Conservation (phyloP, 1,140 invertebrate species). For the Drosophila guanche region DNA sequence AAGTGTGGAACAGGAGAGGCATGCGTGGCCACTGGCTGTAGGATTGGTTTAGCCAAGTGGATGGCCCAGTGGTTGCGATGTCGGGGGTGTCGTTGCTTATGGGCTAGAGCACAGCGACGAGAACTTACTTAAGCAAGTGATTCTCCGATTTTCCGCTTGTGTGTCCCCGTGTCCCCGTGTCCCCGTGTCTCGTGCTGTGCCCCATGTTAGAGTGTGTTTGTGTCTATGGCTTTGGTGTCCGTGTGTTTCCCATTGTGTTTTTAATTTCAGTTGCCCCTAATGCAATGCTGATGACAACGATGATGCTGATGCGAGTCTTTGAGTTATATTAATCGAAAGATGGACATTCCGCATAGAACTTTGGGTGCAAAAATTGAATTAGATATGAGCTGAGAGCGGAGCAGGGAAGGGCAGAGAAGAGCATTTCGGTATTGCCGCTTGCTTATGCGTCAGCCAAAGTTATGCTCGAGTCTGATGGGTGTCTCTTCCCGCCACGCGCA, state of each 20-base stretch:
- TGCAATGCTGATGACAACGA: conserved; percentile 7
- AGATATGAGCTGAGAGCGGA: too few species aligned
- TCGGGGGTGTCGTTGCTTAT: conserved; percentile 20
- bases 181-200: too few species aligned
- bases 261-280: conserved; percentile 62
- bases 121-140: conserved; percentile 76
- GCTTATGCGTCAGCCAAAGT: too few species aligned
- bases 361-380: too few species aligned
- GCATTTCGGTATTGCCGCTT: too few species aligned
- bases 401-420: too few species aligned
- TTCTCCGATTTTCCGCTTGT: conserved; percentile 71
- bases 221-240: conserved; percentile 3
- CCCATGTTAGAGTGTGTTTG: neutral
- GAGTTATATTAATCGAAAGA: too few species aligned
- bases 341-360: too few species aligned
- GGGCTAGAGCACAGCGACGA: conserved; percentile 32
- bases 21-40: conserved; percentile 6
- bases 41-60: too few species aligned
- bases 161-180: conserved; percentile 6
- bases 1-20: neutral
- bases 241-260: conserved; percentile 31
- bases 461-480: too few species aligned
- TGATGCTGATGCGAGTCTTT: conserved; percentile 27
- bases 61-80: too few species aligned
- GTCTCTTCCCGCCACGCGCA: too few species aligned